These are phyloP conservation scores for Canis aureus DNA, from an alignment of 2,113 vertebrate genomes.

Conservation along the genomic window DNA sequence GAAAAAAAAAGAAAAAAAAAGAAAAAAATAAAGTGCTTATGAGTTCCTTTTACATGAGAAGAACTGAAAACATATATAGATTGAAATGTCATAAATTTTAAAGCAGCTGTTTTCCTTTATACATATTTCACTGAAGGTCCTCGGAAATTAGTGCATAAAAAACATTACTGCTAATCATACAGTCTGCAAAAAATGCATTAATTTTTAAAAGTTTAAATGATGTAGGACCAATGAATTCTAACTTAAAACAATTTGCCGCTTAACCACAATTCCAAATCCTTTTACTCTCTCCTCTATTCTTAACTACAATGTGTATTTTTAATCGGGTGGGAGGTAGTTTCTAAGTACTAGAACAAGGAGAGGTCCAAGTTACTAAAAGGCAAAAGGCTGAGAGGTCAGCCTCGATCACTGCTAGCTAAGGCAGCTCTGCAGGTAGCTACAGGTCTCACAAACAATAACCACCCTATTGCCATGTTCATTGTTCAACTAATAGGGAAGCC, in stretches of 20 bases:
- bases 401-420: not conserved
- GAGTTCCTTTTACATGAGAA: constrained; percentile 23
- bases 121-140: not conserved
- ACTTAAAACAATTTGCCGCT: constrained; percentile 38
- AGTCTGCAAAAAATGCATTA: not conserved
- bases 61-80: not conserved
- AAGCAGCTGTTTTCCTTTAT: not conserved
- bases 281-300: not conserved
- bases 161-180: not conserved
- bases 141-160: not conserved
- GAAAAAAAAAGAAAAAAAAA: not conserved
- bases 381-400: not conserved
- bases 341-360: not conserved
- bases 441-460: not conserved
- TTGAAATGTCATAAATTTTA: constrained; percentile 21
- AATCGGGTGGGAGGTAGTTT: not conserved
- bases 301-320: not conserved
- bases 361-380: not conserved
- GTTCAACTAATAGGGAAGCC: not conserved
- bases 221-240: not conserved
- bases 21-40: not conserved
- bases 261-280: constrained; percentile 52
- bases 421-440: not conserved
- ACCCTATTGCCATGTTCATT: not conserved
- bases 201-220: constrained; percentile 32